phyloP scores from a whole-genome alignment of 2,113 vertebrate species.

The Columba livia region DNA sequence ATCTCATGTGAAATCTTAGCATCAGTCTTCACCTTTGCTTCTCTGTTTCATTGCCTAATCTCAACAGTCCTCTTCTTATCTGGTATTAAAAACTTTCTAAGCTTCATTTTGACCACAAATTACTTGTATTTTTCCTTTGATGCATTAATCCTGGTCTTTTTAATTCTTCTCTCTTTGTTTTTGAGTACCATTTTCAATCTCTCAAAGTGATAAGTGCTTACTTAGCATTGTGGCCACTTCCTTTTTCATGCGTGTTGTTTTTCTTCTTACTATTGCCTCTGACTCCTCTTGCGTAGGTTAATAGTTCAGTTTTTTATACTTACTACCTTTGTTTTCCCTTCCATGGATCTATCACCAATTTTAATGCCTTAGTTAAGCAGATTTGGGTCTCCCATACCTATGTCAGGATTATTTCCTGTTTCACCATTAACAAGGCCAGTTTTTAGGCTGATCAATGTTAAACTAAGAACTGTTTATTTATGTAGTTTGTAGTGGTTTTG shows the following conservation, averaged over 20 bases:
- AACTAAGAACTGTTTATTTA: not conserved
- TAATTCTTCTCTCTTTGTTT: not conserved
- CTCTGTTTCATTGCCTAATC: not conserved
- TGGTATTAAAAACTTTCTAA: not conserved
- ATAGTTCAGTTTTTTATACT: not conserved
- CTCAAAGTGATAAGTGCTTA: not conserved
- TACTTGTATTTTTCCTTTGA: not conserved
- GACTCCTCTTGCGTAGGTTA: not conserved
- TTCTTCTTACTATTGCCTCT: not conserved
- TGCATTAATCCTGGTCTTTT: not conserved
- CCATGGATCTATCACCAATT: not conserved
- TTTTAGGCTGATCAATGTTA: not conserved
- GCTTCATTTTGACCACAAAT: not conserved
- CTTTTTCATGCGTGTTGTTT: not conserved
- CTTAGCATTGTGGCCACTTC: not conserved
- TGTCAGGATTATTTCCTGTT: not conserved
- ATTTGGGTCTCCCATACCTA: not conserved
- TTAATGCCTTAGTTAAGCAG: constrained; percentile 7
- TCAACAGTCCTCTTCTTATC: not conserved
- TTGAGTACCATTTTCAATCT: not conserved
- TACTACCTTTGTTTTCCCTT: not conserved
- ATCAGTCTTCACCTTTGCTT: not conserved
- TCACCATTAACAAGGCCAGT: not conserved
- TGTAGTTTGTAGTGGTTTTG: not conserved
- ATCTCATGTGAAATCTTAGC: not conserved